phyloP scores from a whole-genome alignment of 2,797 vertebrate species.

The Nyctalus aviator region DNA sequence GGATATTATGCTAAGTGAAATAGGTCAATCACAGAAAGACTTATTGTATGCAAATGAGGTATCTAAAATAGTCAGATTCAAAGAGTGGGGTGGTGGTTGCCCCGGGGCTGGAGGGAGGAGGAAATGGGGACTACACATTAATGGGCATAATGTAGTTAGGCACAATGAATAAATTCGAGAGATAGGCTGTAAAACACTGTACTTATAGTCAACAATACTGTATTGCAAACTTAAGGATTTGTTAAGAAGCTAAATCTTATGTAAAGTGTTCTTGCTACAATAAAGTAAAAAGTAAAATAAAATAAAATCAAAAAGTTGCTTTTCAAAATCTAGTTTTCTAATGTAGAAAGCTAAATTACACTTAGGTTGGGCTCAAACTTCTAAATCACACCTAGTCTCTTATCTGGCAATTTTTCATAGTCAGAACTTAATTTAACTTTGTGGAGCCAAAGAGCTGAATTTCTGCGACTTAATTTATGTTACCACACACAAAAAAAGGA shows the following conservation, averaged over 20 bases:
- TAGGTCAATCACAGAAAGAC: not conserved
- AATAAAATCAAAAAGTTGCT: not conserved
- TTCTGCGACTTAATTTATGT: not conserved
- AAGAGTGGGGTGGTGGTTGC: not conserved
- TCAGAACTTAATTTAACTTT: conserved; percentile 3
- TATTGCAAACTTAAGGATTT: not conserved
- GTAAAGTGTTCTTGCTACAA: not conserved
- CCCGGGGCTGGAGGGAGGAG: not conserved
- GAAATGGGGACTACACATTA: not conserved
- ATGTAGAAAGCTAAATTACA: not conserved
- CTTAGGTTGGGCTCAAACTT: not conserved
- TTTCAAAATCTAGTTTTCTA: not conserved
- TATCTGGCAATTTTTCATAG: not conserved
- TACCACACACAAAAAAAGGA: conserved; percentile 1
- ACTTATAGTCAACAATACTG: not conserved
- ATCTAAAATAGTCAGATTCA: not conserved
- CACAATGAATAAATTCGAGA: not conserved
- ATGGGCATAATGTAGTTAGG: not conserved
- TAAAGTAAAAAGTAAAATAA: not conserved
- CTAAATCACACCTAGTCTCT: not conserved
- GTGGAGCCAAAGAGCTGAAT: conserved; percentile 4
- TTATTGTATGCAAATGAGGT: not conserved
- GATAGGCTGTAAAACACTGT: no score
- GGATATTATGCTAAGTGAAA: not conserved
- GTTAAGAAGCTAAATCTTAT: not conserved